Evolutionary conservation across 2,888 invertebrate genomes (phyloP), one percentile per base, ranked within the genome.

Genomic region (Chromoteleia sp.): DNA sequence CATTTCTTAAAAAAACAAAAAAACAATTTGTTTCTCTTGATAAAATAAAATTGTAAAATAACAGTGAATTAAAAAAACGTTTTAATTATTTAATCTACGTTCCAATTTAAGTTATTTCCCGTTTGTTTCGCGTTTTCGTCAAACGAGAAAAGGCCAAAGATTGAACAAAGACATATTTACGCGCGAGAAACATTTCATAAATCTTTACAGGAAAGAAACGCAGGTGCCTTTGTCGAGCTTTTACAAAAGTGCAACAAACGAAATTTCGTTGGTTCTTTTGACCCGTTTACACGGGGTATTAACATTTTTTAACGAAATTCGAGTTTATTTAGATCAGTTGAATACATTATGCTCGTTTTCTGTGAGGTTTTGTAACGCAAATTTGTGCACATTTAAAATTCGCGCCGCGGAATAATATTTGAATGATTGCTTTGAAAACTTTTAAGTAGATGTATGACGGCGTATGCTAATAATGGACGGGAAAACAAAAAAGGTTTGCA

Each of bases 401-500:
- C 39, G 12, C 14, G 2, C 14, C 10, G 41, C 10, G 29, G n/a
- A 59, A 59, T 29, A 59, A 59, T 43, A 59, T 59, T 59, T 43
- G 14, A 43, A 15, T 43, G 59, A 59, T 43, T 43, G 25, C 59
- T 59, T 43, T 43, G 43, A 41, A 59, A 59, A 59, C 14, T 41
- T 59, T 59, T 56, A 43, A 43, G 43, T 25, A 43, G 41, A 25
- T 15, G 21, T 59, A 59, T 17, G 15, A 33, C 8, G 12, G 59
- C 8, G 2, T 25, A 59, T 43, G 41, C 43, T 41, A 43, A 59
- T 59, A 25, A 25, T n/a, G n/a, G n/a, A n/a, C n/a, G n/a, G n/a
- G n/a, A n/a, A n/a, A n/a, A n/a, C n/a, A n/a, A n/a, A n/a, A n/a
- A n/a, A n/a, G n/a, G n/a, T n/a, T n/a, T n/a, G n/a, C n/a, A n/a